Evolutionary conservation across 2,888 invertebrate species (phyloP), one percentile per base, ranked within the genome.

Genomic region (Scaptomyza reducta): DNA sequence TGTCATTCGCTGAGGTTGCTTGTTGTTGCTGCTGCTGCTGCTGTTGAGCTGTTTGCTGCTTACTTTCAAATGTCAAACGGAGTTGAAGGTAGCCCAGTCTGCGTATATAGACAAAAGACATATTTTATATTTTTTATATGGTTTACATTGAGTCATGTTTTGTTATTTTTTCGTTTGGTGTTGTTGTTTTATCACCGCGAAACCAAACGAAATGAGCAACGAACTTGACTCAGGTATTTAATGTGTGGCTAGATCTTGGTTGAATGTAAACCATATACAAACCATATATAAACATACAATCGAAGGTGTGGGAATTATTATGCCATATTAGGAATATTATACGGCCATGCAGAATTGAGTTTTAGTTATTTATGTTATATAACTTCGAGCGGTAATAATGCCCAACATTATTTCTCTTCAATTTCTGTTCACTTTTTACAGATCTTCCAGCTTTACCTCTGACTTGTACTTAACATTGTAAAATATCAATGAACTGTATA

Each of bases 41-140:
- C 33, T 46, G 40, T 49, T 42, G 14, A 40, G 22, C 42, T 33
- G 47, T 46, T 38, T 51, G 65, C 53, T 64, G 71, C 54, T 79
- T 77, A 84, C 83, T 84, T 84, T 84, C 84, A 84, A 84, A 84
- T 87, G 84, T 79, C 84, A 84, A 81, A 67, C 51, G 71, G 75
- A 84, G 84, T 84, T 84, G 84, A 84, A 84, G 84, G 87, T 84
- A 79, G 82, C 69, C 82, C 83, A 47, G 75, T 74, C 74, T 60
- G 63, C 70, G 61, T 45, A 70, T 69, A 62, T 61, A 58, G 62
- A 49, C 49, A 50, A 41, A 40, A 59, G 33, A 54, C 61, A 68
- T 62, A 14, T 16, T 22, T 22, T 22, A n/a, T 62, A 38, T 16
- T 16, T 75, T 60, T 41, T 68, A 57, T 70, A 78, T 78, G 74